Percentiles rank a stretch among this genome's conserved stretches.
Evolutionary conservation across 2,797 vertebrate species (phyloP).

Genomic region (Remorina albescens): DNA sequence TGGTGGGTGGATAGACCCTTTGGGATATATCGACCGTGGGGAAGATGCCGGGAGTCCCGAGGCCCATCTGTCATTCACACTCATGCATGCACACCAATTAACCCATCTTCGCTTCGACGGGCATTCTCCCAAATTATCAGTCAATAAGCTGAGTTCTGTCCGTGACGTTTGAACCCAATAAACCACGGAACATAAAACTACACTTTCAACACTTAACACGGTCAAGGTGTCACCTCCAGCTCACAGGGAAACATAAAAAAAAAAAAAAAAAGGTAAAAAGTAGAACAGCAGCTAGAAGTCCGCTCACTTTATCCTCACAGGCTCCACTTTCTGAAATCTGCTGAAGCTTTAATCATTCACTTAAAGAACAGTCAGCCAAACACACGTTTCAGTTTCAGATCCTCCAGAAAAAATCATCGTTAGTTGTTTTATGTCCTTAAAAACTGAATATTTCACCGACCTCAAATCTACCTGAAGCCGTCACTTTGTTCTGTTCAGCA

Average conservation of each 20-base stretch:
- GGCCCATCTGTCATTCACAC: slow-evolving; percentile 56
- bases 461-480: too few species aligned
- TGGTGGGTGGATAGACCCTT: slow-evolving; percentile 29
- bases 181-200: neutral
- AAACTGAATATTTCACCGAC: too few species aligned
- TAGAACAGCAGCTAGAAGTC: too few species aligned
- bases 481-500: too few species aligned
- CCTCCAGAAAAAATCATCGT: too few species aligned
- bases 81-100: slow-evolving; percentile 31
- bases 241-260: neutral
- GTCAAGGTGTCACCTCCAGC: neutral
- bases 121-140: slow-evolving; percentile 26
- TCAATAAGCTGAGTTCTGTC: slow-evolving; percentile 30
- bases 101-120: slow-evolving; percentile 9
- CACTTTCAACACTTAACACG: neutral
- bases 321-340: too few species aligned
- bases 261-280: too few species aligned
- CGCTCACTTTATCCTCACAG: too few species aligned
- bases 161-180: slow-evolving; percentile 41
- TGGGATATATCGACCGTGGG: slow-evolving; percentile 32
- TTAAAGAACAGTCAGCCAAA: too few species aligned
- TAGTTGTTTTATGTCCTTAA: too few species aligned
- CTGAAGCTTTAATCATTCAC: too few species aligned
- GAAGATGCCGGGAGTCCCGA: slow-evolving; percentile 35
- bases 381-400: too few species aligned